Base-by-base conservation (phyloP, 2,113 vertebrate genomes). In the Sialia sialis region DNA sequence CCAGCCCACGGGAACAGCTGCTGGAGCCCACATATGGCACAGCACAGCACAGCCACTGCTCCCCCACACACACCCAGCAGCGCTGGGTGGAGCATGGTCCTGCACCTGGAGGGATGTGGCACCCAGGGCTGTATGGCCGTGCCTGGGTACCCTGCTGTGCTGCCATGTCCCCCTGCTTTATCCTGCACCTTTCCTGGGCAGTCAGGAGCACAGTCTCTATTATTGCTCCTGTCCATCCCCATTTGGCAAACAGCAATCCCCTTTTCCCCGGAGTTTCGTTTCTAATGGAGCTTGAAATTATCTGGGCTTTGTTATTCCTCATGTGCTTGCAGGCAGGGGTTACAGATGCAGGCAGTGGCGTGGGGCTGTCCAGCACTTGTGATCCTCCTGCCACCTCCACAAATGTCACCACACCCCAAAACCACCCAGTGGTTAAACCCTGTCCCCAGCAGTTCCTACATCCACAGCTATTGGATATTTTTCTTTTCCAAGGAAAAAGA, bases 251-350 rank as follows among this genome's bases (percentile, higher is more conserved):
- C 41, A 56, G 64, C 1, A 0, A 91, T 84, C 66, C 69, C 2
- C 32, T 95, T 92, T 56, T 89, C 91, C 91, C 91, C 3, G 4
- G 95, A 96, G 94, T 92, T 94, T 89, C 0, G 0, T 92, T 96
- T 82, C 94, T 95, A 96, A 96, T 91, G 93, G 95, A 96, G 93
- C 96, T 94, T 96, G 96, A 97, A 97, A 96, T 97, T 89, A 95
- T 95, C 91, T 82, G 94, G 95, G 80, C 81, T 95, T 91, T 91
- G 84, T 84, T 82, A 91, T 82, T 95, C 63, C 89, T 77, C 9
- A n/a, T 2, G 13, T 39, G 72, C 34, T 84, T 30, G 55, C 79
- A 56, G 66, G 62, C 10, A 0, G 60, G 64, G 46, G 77, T 92
- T 94, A 84, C 11, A 34, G 91, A 92, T 75, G 56, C 86, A 74